These are phyloP conservation scores for Papilio demoleus DNA, from an alignment of 2,888 invertebrate species.

Conservation along the genomic window DNA sequence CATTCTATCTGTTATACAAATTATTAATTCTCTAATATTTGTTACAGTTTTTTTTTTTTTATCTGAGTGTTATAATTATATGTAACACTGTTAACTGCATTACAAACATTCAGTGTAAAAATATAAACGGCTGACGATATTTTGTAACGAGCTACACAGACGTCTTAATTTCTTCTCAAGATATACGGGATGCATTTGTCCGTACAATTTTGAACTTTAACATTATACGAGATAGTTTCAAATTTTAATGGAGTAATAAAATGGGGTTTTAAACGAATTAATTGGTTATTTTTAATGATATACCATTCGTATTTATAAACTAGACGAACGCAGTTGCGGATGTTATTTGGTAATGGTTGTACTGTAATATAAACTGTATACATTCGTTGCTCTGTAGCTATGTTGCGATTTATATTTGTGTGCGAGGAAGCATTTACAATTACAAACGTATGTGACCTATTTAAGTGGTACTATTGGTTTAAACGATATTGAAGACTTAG, in stretches of 20 bases:
- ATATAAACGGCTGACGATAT: constrained; percentile 59
- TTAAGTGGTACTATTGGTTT: constrained; percentile 17
- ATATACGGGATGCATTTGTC: constrained; percentile 43
- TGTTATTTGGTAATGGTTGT: constrained; percentile 43
- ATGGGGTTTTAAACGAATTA: constrained; percentile 45
- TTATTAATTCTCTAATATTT: not conserved
- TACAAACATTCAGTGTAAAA: constrained; percentile 48
- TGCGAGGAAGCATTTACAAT: constrained; percentile 37
- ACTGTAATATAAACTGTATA: constrained; percentile 27
- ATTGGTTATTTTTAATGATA: constrained; percentile 65
- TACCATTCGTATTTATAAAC: constrained; percentile 69
- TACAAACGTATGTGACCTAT: constrained; percentile 38
- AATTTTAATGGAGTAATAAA: constrained; percentile 18
- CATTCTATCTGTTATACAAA: no score
- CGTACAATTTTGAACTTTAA: constrained; percentile 36
- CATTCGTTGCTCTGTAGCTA: constrained; percentile 10
- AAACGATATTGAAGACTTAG: constrained; percentile 22
- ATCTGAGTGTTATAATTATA: not conserved
- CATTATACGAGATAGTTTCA: constrained; percentile 26
- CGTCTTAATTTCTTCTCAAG: constrained; percentile 58
- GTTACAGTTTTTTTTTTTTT: not conserved
- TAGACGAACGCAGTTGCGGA: constrained; percentile 48
- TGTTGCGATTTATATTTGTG: constrained; percentile 41
- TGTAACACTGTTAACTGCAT: constrained; percentile 11
- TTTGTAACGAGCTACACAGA: constrained; percentile 62